Conservation (phyloP, 2,797 vertebrate genomes). For the Falco biarmicus region DNA sequence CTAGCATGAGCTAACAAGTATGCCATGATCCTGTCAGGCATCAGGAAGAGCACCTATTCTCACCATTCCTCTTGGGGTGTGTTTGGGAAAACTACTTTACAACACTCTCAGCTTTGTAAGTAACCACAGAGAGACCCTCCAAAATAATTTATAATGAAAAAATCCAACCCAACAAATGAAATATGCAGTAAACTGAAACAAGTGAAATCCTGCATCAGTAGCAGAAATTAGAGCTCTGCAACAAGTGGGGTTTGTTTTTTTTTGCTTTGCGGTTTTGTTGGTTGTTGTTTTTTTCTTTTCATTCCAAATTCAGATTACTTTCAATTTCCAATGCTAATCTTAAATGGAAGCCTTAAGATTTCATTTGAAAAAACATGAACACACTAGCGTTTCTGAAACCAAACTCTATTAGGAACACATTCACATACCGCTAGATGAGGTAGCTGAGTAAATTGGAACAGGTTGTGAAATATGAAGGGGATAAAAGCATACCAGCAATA, state of each 20-base stretch:
- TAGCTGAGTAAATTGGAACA: not conserved
- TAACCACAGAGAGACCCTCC: not conserved
- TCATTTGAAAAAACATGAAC: not conserved
- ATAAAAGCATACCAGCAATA: not conserved
- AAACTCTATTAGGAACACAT: not conserved
- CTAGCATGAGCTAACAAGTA: not conserved
- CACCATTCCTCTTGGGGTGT: not conserved
- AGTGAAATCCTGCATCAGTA: not conserved
- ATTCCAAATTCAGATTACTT: not conserved
- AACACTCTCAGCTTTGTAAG: not conserved
- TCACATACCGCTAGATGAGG: not conserved
- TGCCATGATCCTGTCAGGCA: not conserved
- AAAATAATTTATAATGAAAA: not conserved
- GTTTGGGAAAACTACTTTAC: not conserved
- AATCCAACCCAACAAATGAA: not conserved
- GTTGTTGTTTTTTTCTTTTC: not conserved
- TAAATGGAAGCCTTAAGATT: not conserved
- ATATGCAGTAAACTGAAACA: not conserved
- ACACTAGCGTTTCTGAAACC: not conserved
- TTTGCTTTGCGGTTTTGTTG: too few species aligned
- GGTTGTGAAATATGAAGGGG: not conserved
- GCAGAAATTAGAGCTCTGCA: not conserved
- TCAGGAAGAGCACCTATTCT: not conserved
- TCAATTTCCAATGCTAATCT: not conserved
- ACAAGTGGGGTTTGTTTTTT: not conserved